Percentiles rank a stretch among this genome's conserved stretches.
Conservation (phyloP, 1,140 invertebrate genomes). For the Plectrocnemia conspersa region DNA sequence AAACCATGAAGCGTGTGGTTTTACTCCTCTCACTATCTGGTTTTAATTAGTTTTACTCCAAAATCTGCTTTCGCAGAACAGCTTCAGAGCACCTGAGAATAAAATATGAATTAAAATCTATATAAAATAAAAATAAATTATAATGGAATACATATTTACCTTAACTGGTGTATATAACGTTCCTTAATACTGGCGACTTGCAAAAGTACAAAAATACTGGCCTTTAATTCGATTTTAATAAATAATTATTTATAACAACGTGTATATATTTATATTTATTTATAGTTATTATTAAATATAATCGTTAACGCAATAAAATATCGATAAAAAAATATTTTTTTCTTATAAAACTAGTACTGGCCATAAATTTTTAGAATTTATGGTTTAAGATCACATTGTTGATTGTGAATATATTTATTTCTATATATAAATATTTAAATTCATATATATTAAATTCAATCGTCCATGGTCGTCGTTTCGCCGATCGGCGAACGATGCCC, state of each 20-base stretch:
- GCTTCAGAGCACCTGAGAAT: not conserved
- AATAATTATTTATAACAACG: slow-evolving; percentile 10
- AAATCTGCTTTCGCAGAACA: not conserved
- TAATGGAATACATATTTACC: no score
- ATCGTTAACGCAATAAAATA: not conserved
- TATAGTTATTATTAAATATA: not conserved
- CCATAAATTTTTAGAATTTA: slow-evolving; percentile 22
- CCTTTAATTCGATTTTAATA: slow-evolving; percentile 3
- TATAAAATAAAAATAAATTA: not conserved
- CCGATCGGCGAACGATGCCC: not conserved
- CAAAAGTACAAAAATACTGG: slow-evolving; percentile 15
- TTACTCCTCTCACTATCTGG: not conserved
- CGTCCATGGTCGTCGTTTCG: slow-evolving; percentile 15
- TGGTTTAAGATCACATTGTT: slow-evolving; percentile 22
- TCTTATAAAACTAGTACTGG: slow-evolving; percentile 20
- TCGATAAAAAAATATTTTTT: slow-evolving; percentile 18
- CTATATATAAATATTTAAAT: slow-evolving; percentile 6
- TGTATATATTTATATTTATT: slow-evolving; percentile 10
- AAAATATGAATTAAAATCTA: no score
- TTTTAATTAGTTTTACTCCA: not conserved
- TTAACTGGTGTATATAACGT: no score
- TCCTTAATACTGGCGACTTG: slow-evolving; percentile 2
- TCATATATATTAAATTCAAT: slow-evolving; percentile 10
- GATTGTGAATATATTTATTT: slow-evolving; percentile 1
- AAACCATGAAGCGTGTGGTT: slow-evolving; percentile 22